Evolutionary conservation across 2,888 invertebrate genomes (phyloP).

Genomic region (Abscondita cerata): DNA sequence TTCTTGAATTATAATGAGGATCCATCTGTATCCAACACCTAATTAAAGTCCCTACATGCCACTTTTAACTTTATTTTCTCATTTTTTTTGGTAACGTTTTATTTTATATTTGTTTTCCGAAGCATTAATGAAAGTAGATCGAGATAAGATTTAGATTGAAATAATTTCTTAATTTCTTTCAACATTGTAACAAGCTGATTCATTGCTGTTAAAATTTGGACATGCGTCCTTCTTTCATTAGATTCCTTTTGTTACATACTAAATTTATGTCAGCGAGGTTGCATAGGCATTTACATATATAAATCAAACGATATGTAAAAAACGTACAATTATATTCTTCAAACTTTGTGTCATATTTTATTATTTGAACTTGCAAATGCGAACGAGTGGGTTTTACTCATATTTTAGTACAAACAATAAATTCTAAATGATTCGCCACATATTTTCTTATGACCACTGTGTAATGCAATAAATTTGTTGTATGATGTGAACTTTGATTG

Average conservation of each 20-base stretch:
- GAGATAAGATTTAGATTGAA: conserved; percentile 30
- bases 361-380: background rate
- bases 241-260: background rate
- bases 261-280: background rate
- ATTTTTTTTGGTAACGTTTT: conserved; percentile 26
- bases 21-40: conserved; percentile 40
- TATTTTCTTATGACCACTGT: too few species aligned
- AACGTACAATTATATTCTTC: background rate
- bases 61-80: conserved; percentile 34
- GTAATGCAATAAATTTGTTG: too few species aligned
- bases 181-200: background rate
- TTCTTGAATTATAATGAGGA: conserved; percentile 38
- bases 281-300: background rate
- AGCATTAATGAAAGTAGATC: conserved; percentile 28
- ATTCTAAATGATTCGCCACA: background rate
- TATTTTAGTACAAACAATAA: background rate
- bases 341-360: background rate
- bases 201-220: too few species aligned
- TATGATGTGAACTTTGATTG: too few species aligned
- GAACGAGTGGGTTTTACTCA: background rate
- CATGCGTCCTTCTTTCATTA: background rate
- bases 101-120: conserved; percentile 30
- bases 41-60: conserved; percentile 39
- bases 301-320: conserved; percentile 1
- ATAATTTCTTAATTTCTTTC: conserved; percentile 33